Evolutionary conservation across 2,113 vertebrate species (phyloP), one percentile per base, ranked within the genome.

Genomic region (Casuarius casuarius): DNA sequence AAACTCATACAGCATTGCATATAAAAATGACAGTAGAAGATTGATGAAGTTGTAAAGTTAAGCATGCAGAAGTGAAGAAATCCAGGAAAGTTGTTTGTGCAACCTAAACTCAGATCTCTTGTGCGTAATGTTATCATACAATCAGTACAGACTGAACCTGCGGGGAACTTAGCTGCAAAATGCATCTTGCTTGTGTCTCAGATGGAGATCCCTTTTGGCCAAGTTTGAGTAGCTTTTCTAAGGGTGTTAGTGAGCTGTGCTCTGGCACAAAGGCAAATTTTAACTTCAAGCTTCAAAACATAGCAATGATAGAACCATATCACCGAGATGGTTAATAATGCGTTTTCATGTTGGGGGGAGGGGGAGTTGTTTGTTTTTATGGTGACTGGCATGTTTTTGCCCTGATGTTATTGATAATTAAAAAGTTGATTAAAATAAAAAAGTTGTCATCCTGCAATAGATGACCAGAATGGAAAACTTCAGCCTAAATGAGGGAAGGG

Each of bases 51-150:
- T 83, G 49, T 58, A 8, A 94, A 73, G 51, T 73, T 52, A 85
- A 83, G 78, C 14, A 19, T 21, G 49, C 48, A 62, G 67, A 88
- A 90, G 72, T 86, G 85, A 96, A 88, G 88, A 92, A 93, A 84
- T 4, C 2, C 46, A 59, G 56, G 42, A 42, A 71, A 38, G 62
- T 65, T 86, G n/a, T 56, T 90, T 74, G 65, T 87, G 79, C 83
- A 93, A 86, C 19, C 20, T 95, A 6, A 74, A 31, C 23, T 70
- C 44, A 51, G 67, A 51, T 52, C 13, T 52, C 46, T 63, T 80
- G 14, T 68, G 2, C 31, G 15, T 65, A n/a, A 38, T 46, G 17
- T 70, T 71, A 5, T 66, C 31, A 12, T 54, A 48, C 15, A 72
- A 22, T 20, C 28, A 15, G 71, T 35, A 33, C 29, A 68, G 56